Evolutionary conservation across 1,140 invertebrate species (phyloP).

Genomic region (Chionoecetes opilio): DNA sequence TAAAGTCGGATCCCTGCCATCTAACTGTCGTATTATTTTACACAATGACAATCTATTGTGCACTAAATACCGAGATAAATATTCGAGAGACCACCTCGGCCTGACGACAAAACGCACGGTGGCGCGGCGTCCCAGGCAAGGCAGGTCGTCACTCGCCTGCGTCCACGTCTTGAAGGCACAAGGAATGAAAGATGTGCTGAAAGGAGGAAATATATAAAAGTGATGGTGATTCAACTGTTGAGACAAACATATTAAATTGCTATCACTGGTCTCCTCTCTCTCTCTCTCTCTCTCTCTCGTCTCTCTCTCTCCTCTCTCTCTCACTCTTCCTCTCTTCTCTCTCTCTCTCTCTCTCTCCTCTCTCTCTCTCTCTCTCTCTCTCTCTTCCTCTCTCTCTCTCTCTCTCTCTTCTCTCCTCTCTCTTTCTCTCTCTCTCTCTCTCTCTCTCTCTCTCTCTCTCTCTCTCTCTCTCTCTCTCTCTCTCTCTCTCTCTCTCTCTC

Average conservation of each 20-base stretch:
- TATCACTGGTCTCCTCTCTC: no score
- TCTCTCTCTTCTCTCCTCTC: no score
- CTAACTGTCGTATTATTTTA: constrained; percentile 13
- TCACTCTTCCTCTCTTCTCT: constrained; percentile 33
- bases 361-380: background rate
- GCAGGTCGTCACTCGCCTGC: background rate
- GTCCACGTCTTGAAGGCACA: no score
- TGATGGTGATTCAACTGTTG: no score
- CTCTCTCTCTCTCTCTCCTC: constrained; percentile 43
- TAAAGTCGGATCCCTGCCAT: constrained; percentile 5
- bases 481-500: constrained; percentile 47
- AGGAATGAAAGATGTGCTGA: no score
- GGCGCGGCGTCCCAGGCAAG: background rate
- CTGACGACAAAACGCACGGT: background rate
- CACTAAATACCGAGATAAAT: background rate
- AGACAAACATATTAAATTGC: no score
- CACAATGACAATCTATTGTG: constrained; percentile 29
- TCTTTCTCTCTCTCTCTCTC: background rate
- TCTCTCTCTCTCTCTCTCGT: background rate
- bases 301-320: constrained; percentile 52
- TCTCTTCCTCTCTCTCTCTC: background rate
- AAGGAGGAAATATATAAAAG: no score
- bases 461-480: constrained; percentile 51
- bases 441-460: constrained; percentile 41
- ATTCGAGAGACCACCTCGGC: background rate